These are phyloP conservation scores for Polydrusus pterygomalis DNA, from an alignment of 2,888 invertebrate genomes.

Conservation along the genomic window DNA sequence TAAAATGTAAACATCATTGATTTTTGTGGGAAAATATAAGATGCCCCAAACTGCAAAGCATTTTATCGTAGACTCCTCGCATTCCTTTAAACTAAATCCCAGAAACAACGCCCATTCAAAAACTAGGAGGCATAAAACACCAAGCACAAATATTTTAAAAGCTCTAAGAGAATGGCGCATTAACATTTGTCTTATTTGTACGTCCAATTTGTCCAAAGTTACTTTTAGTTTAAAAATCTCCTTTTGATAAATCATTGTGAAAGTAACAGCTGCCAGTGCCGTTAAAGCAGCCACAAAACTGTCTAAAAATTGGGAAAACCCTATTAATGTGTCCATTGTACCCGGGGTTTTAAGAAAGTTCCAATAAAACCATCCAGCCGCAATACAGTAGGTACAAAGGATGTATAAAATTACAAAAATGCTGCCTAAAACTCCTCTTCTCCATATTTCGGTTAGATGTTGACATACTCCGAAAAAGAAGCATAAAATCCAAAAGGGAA, in stretches of 20 bases:
- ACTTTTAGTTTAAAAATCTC: conserved; percentile 6
- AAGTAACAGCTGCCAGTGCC: conserved; percentile 12
- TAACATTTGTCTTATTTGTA: neutral
- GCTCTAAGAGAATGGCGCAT: conserved; percentile 5
- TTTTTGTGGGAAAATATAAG: conserved; percentile 39
- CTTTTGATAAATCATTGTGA: conserved; percentile 30
- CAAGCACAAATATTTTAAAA: neutral
- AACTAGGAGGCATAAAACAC: neutral
- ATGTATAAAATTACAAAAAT: conserved; percentile 23
- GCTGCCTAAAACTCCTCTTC: neutral
- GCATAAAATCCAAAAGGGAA: conserved; percentile 24
- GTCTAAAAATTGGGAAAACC: conserved; percentile 15
- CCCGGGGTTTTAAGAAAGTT: conserved; percentile 2
- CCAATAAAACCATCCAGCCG: neutral
- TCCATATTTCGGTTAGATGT: conserved; percentile 26
- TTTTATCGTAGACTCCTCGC: neutral
- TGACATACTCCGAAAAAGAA: conserved; percentile 28
- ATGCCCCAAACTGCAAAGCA: conserved; percentile 29
- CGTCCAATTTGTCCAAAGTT: conserved; percentile 26
- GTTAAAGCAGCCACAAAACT: conserved; percentile 9
- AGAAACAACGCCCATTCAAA: conserved; percentile 15
- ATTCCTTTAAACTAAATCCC: conserved; percentile 25
- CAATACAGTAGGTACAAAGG: neutral
- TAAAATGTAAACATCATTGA: conserved; percentile 35
- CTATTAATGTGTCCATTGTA: conserved; percentile 8